Evolutionary conservation across 1,140 invertebrate genomes (phyloP).

Genomic region (Oedothorax gibbosus): DNA sequence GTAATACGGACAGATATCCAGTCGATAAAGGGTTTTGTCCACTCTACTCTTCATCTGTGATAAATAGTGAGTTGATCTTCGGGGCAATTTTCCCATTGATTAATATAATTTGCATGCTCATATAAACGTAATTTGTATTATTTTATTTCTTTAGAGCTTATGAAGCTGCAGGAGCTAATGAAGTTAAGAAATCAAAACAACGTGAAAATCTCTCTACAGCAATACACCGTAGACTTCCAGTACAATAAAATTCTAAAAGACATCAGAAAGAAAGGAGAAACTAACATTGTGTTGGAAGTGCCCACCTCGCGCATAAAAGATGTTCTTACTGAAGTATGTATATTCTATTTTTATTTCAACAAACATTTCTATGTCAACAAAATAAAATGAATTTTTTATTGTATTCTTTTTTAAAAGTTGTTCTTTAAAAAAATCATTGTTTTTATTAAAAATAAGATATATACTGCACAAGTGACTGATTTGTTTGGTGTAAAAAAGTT

Average conservation of each 20-base stretch:
- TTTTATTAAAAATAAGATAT: not conserved
- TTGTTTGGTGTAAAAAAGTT: too few species aligned
- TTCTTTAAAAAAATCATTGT: not conserved
- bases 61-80: too few species aligned
- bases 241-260: conserved; percentile 65
- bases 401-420: not conserved
- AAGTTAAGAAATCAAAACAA: conserved; percentile 47
- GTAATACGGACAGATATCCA: too few species aligned
- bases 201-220: conserved; percentile 49
- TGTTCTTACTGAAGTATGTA: conserved; percentile 49
- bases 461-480: too few species aligned
- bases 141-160: conserved; percentile 70
- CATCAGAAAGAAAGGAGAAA: conserved; percentile 60
- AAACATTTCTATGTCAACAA: not conserved
- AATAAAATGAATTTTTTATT: not conserved
- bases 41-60: too few species aligned
- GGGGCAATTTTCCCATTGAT: too few species aligned
- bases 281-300: conserved; percentile 61
- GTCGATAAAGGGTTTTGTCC: too few species aligned
- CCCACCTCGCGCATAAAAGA: conserved; percentile 55
- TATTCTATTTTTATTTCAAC: not conserved
- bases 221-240: conserved; percentile 60
- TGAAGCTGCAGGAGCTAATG: conserved; percentile 85
- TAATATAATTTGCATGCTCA: too few species aligned
- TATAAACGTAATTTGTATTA: not conserved